These are phyloP conservation scores for Craniophora ligustri DNA, from an alignment of 2,888 invertebrate genomes.

Conservation along the genomic window DNA sequence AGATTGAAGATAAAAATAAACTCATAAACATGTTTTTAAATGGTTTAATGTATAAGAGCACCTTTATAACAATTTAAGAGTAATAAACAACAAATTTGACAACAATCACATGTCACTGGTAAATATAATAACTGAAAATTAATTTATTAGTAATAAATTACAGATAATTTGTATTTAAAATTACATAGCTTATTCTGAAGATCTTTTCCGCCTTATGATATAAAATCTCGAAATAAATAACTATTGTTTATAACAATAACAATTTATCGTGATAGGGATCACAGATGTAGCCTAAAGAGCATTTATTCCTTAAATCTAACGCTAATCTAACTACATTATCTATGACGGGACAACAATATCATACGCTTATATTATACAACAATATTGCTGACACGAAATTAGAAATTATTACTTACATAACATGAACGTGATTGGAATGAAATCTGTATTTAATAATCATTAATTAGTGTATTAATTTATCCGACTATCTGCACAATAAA, in stretches of 20 bases:
- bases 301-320: conserved; percentile 48
- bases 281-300: conserved; percentile 86
- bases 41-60: conserved; percentile 45
- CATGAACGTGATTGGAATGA: no score
- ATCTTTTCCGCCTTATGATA: background rate
- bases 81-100: conserved; percentile 26
- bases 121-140: conserved; percentile 6
- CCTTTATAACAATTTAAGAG: conserved; percentile 31
- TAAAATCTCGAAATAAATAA: conserved; percentile 47
- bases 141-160: conserved; percentile 17
- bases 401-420: no score
- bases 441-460: no score
- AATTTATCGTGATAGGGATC: conserved; percentile 78
- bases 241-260: conserved; percentile 47
- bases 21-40: conserved; percentile 26
- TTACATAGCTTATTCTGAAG: conserved; percentile 21
- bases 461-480: no score
- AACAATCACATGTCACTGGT: conserved; percentile 15
- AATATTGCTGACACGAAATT: no score
- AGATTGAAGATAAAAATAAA: conserved; percentile 41
- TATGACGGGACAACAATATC: background rate
- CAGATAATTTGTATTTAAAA: conserved; percentile 5
- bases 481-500: no score
- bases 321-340: conserved; percentile 15
- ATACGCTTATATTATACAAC: no score